Conservation (phyloP, 2,888 invertebrate genomes). For the Mimumesa dahlbomi region DNA sequence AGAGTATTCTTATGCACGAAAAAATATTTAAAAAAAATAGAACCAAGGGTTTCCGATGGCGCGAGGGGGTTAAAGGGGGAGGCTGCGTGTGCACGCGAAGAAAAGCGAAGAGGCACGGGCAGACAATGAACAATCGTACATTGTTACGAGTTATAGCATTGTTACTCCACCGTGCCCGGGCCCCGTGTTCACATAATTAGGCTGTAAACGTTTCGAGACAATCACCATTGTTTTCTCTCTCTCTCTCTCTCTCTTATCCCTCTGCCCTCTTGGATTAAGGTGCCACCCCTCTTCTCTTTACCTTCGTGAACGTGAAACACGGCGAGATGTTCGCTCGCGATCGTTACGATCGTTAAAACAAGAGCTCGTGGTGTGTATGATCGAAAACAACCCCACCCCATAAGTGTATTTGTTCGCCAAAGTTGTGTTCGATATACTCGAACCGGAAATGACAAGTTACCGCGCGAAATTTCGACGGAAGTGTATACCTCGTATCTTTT, state of each 20-base stretch:
- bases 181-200: conserved; percentile 80
- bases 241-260: conserved; percentile 38
- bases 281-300: conserved; percentile 26
- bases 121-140: conserved; percentile 81
- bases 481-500: not conserved
- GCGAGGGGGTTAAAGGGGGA: conserved; percentile 58
- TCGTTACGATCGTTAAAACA: conserved; percentile 24
- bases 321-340: conserved; percentile 22
- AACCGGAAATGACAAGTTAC: too few relatives aligned
- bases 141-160: conserved; percentile 81
- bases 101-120: conserved; percentile 64
- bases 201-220: conserved; percentile 80
- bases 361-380: conserved; percentile 4
- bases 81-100: conserved; percentile 64
- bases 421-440: too few relatives aligned
- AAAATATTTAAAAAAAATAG: conserved; percentile 12
- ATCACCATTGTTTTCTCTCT: conserved; percentile 78
- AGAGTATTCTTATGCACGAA: not conserved
- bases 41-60: conserved; percentile 15
- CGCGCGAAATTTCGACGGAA: not conserved
- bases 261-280: conserved; percentile 56
- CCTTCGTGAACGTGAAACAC: conserved; percentile 35
- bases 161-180: conserved; percentile 78
- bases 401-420: too few relatives aligned
- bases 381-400: too few relatives aligned